Percentiles rank a stretch among this genome's conserved stretches.
Evolutionary conservation across 2,113 vertebrate genomes (phyloP).

Genomic region (Boleophthalmus pectinirostris): DNA sequence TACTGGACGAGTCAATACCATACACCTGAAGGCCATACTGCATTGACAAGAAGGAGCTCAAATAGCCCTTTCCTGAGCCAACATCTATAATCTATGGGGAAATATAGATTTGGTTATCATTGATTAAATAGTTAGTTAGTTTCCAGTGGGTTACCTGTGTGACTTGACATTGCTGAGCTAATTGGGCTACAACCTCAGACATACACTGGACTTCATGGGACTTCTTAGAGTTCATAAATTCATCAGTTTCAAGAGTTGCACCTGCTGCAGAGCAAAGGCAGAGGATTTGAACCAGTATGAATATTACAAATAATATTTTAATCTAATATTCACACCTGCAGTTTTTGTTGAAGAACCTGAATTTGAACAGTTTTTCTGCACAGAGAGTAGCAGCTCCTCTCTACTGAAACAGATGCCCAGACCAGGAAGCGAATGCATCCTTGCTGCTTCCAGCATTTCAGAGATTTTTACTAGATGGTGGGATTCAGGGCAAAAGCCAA

Average conservation of each 20-base stretch:
- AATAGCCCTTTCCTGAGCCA: conserved; percentile 96
- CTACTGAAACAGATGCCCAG: conserved; percentile 83
- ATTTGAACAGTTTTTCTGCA: conserved; percentile 57
- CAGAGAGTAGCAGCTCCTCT: conserved; percentile 76
- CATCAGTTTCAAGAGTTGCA: conserved; percentile 76
- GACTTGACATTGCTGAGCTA: conserved; percentile 80
- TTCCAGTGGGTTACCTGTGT: conserved; percentile 80
- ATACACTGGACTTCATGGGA: conserved; percentile 94
- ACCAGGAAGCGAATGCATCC: conserved; percentile 78
- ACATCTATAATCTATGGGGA: conserved; percentile 88
- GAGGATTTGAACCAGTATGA: not conserved
- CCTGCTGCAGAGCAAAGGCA: conserved; percentile 33
- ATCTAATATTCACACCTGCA: conserved; percentile 32
- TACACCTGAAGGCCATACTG: conserved; percentile 89
- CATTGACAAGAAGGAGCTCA: conserved; percentile 94
- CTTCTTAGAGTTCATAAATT: conserved; percentile 97
- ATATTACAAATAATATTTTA: not conserved
- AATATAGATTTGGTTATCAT: not conserved
- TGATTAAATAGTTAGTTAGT: not conserved
- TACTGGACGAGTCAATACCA: conserved; percentile 93
- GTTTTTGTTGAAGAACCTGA: conserved; percentile 52
- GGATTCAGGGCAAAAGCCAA: conserved; percentile 83
- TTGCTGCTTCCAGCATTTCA: conserved; percentile 79
- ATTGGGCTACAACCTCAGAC: conserved; percentile 84
- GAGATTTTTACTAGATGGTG: conserved; percentile 79